phyloP scores from a whole-genome alignment of 2,888 invertebrate species.

The Conistra vaccinii region DNA sequence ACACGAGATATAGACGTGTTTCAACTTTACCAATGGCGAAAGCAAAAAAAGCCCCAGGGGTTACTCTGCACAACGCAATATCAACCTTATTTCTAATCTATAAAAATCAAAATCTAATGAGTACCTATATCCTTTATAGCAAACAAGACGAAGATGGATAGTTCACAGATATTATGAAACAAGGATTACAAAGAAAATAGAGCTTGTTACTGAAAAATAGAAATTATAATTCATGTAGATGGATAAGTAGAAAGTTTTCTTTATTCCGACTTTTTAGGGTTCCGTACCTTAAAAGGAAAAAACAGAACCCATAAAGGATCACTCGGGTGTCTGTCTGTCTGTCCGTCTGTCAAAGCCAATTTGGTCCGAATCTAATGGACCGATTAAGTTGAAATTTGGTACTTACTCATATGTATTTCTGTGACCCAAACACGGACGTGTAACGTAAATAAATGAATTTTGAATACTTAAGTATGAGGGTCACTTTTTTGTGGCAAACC shows the following conservation, averaged over 20 bases:
- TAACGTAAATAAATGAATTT: no score
- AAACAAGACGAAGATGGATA: slow-evolving; percentile 5
- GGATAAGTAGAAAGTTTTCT: not conserved
- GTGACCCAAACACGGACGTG: no score
- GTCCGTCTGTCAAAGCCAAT: no score
- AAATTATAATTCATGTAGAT: slow-evolving; percentile 22
- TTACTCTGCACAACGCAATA: slow-evolving; percentile 1
- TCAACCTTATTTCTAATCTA: not conserved
- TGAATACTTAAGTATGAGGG: no score
- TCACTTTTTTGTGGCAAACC: no score
- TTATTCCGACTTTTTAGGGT: not conserved
- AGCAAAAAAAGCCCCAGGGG: slow-evolving; percentile 31
- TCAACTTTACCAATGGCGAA: slow-evolving; percentile 40
- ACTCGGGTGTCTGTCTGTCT: no score
- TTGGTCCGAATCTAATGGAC: no score
- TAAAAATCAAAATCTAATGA: slow-evolving; percentile 10
- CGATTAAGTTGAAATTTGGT: no score
- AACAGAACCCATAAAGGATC: no score
- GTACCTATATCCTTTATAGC: no score
- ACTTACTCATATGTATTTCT: no score
- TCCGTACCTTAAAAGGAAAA: no score
- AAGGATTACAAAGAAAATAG: slow-evolving; percentile 24
- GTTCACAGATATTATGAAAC: not conserved
- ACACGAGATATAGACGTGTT: slow-evolving; percentile 39
- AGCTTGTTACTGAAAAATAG: slow-evolving; percentile 18